Evolutionary conservation across 2,113 vertebrate genomes (phyloP).

Genomic region (Brachypteracias leptosomus): DNA sequence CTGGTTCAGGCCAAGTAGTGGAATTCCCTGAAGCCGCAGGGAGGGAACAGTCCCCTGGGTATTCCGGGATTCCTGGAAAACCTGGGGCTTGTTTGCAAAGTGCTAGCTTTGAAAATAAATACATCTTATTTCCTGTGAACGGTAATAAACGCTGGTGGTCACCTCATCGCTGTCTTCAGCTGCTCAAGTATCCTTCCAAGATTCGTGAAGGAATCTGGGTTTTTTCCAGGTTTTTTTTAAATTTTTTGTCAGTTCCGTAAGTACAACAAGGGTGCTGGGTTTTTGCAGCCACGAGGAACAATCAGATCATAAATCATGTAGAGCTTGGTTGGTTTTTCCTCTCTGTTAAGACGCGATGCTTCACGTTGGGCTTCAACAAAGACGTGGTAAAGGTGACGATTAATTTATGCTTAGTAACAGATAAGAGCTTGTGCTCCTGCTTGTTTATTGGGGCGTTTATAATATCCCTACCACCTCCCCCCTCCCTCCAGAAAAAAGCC

Average conservation of each 20-base stretch:
- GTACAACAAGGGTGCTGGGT: not conserved
- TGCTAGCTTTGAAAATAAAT: not conserved
- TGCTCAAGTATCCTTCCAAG: not conserved
- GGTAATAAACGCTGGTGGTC: not conserved
- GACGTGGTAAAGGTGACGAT: not conserved
- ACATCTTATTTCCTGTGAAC: not conserved
- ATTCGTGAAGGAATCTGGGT: not conserved
- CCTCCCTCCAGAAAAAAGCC: not conserved
- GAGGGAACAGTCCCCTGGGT: not conserved
- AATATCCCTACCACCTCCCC: fast-evolving
- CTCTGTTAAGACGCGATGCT: not conserved
- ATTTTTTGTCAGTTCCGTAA: not conserved
- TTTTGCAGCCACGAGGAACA: not conserved
- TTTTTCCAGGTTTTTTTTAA: not conserved
- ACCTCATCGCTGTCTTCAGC: not conserved
- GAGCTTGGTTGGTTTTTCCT: not conserved
- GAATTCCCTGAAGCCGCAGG: not conserved
- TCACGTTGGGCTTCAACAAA: not conserved
- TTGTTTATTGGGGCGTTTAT: not conserved
- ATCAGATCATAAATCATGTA: not conserved
- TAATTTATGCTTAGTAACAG: not conserved
- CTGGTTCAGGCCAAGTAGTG: not conserved
- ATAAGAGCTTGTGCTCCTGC: not conserved
- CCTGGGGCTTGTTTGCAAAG: not conserved
- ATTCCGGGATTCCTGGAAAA: not conserved